Evolutionary conservation across 2,797 vertebrate genomes (phyloP), one percentile per base, ranked within the genome.

Genomic region (Toxotes lorentzi): DNA sequence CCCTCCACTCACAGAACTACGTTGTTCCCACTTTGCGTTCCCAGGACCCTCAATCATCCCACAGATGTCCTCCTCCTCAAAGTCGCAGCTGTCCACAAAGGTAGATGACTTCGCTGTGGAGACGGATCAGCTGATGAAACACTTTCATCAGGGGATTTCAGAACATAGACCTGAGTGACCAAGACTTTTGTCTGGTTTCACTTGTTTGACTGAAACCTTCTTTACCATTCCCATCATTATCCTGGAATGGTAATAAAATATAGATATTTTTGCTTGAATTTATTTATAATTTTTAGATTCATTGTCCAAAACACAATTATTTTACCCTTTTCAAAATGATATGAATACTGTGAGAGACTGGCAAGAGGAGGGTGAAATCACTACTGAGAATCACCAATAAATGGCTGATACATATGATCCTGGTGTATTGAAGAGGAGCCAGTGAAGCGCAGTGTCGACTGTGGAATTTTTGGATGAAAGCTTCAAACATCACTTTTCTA

Each of bases 11-110:
- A 87, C 87, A 21, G 72, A 85, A 9, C 86, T 92, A n/a, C 89
- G 77, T 12, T 79, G 91, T 14, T 93, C 79, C 97, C 97, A 98
- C 53, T 94, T 91, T 19, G 70, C 74, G 27, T 58, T 93, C 62
- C 94, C 86, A 53, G 91, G 79, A 85, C 92, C 93, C 90, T 97
- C 96, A 91, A 97, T 94, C 97, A 97, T 97, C 40, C 97, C 97
- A 80, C 97, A 98, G 6, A 98, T 93, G 70, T 96, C 97, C 51
- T 94, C 95, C 80, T 95, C 84, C 89, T 98, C 97, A 93, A 99
- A 99, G 89, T 89, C 64, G 35, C 97, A 99, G 0, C 95, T 95
- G 64, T 98, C 97, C 95, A 98, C 90, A 80, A 98, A 97, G 41
- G 88, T 96, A 13, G 96, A 91, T 21, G 95, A 96, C 4, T 38